Evolutionary conservation across 2,797 vertebrate genomes (phyloP).

Genomic region (Spea hammondii): DNA sequence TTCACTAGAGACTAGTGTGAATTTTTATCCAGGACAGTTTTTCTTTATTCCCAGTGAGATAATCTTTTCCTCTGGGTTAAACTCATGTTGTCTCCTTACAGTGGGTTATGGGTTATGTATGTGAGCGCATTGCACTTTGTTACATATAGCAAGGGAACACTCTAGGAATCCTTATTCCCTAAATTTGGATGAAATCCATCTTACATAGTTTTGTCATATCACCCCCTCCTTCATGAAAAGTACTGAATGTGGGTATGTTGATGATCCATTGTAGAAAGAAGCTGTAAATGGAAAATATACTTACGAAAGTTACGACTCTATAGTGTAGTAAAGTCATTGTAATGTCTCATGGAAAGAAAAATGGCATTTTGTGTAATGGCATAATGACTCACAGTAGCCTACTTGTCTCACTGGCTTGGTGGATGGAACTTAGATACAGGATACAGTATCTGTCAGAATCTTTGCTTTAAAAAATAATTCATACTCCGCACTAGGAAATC

Average conservation of each 20-base stretch:
- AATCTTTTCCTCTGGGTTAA: too few relatives aligned
- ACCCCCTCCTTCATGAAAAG: not conserved
- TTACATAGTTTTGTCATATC: not conserved
- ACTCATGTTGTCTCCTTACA: too few relatives aligned
- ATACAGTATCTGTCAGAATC: conserved; percentile 19
- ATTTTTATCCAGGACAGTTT: too few relatives aligned
- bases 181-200: not conserved
- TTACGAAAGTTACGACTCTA: not conserved
- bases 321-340: conserved; percentile 12
- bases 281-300: not conserved
- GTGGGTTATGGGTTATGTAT: too few relatives aligned
- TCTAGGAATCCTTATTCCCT: not conserved
- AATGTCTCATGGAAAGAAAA: conserved; percentile 15
- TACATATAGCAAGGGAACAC: not conserved
- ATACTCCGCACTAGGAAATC: not conserved
- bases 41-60: too few relatives aligned
- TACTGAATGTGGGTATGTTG: conserved; percentile 1
- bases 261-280: not conserved
- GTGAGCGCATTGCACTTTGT: not conserved
- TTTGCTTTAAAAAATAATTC: conserved; percentile 11
- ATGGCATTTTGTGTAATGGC: not conserved
- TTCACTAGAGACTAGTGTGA: too few relatives aligned
- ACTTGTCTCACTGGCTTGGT: not conserved
- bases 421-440: not conserved
- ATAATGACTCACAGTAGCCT: conserved; percentile 14